Evolutionary conservation across 1,140 invertebrate species (phyloP), one percentile per base, ranked within the genome.

Genomic region (Tetraneura akinire): DNA sequence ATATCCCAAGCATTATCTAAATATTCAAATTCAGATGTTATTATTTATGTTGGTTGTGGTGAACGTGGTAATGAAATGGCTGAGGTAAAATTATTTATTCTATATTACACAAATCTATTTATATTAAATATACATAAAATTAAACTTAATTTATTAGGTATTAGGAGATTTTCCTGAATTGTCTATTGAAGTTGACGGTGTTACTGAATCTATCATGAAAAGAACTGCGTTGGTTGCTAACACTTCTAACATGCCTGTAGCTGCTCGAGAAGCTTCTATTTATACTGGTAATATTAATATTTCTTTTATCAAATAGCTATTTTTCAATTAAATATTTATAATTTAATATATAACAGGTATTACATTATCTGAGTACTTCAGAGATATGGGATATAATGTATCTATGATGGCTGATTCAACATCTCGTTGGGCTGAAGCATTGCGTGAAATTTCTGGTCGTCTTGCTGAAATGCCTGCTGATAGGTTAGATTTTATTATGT

Each of bases 321-420:
- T 9, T 60, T 37, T 4, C 10, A 66, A 21, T 0, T 10, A 11
- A n/a, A 13, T 23, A 53, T 53, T 21, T 73, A 53, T 18, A n/a
- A 45, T 37, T 80, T 57, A 80, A 23, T 76, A 49, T 42, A 81
- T 84, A 81, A 37, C 83, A 92, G 95, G 96, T 85, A 99, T 99
- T 86, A 99, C 97, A 0, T 87, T 99, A 3, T 98, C 97, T 32
- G 98, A 99, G 87, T 99, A 99, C 87, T 99, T 98, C 90, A 90
- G 93, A 86, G 97, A 99, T 86, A 99, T 99, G 98, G 98, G 98
- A 87, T 98, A 98, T 90, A 98, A 99, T 86, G 98, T 99, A 37
- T 97, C 98, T 80, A 99, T 99, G 98, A 99, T 99, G 98, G 98
- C 98, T 84, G 98, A 99, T 88, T 99, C 98, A n/a, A 99, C 98